Conservation (phyloP, 1,140 invertebrate genomes). For the Drosophila nigromelanica region DNA sequence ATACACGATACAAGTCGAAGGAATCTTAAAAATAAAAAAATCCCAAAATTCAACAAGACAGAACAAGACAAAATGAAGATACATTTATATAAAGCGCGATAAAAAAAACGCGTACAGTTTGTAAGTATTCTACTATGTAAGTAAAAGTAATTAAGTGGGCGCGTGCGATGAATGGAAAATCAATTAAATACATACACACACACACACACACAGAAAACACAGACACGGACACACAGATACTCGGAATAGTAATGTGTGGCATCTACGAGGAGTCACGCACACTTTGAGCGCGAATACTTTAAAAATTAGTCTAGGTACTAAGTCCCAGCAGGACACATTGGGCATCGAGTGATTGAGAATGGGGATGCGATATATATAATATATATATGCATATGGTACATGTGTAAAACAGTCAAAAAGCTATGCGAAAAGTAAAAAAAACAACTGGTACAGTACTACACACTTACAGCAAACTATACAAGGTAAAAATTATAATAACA, state of each 20-base stretch:
- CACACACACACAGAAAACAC: constrained; percentile 6
- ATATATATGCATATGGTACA: no score
- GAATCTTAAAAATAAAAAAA: constrained; percentile 50
- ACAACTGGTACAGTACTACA: constrained; percentile 73
- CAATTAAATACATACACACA: constrained; percentile 54
- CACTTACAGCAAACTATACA: constrained; percentile 82
- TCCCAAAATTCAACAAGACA: constrained; percentile 57
- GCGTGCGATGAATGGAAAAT: constrained; percentile 41
- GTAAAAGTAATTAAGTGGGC: constrained; percentile 72
- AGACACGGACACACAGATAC: background rate
- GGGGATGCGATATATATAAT: no score
- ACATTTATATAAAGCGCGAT: constrained; percentile 63
- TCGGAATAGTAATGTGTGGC: constrained; percentile 22
- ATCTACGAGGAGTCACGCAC: constrained; percentile 7
- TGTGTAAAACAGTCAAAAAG: no score
- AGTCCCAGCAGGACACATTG: constrained; percentile 41
- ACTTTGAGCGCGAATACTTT: constrained; percentile 60
- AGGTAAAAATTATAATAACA: constrained; percentile 73
- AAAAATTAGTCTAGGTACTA: constrained; percentile 39
- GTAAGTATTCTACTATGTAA: constrained; percentile 79
- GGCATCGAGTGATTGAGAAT: constrained; percentile 37
- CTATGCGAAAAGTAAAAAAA: constrained; percentile 21
- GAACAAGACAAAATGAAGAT: constrained; percentile 59
- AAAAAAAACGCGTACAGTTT: constrained; percentile 65
- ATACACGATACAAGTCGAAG: constrained; percentile 77